Conservation (phyloP, 1,140 invertebrate genomes). For the Aphis gossypii region DNA sequence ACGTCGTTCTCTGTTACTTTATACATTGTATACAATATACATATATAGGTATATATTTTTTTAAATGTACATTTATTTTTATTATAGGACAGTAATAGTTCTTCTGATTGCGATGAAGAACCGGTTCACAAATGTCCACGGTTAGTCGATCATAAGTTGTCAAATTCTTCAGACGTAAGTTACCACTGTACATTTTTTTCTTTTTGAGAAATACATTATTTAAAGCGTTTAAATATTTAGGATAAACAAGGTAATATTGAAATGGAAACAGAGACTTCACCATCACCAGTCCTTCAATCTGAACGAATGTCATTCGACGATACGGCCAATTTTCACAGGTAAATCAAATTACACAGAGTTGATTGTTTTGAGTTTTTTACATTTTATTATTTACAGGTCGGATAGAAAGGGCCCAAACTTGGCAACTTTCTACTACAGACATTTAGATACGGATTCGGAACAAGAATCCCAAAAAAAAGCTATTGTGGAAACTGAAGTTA, state of each 20-base stretch:
- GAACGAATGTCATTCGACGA: constrained; percentile 56
- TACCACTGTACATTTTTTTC: background rate
- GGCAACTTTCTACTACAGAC: constrained; percentile 83
- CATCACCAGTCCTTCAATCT: constrained; percentile 30
- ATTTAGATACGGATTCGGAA: constrained; percentile 84
- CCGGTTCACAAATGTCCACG: constrained; percentile 74
- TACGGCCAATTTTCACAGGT: constrained; percentile 54
- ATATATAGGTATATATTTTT: background rate
- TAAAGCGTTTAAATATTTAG: background rate
- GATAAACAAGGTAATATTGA: background rate
- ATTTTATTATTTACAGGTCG: constrained; percentile 65
- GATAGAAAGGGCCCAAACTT: constrained; percentile 80
- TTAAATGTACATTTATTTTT: background rate
- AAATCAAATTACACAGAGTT: background rate
- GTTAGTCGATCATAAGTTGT: constrained; percentile 63
- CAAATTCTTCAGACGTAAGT: background rate
- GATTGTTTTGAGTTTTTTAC: constrained; percentile 28
- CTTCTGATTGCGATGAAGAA: constrained; percentile 72
- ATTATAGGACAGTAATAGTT: constrained; percentile 44
- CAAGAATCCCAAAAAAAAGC: constrained; percentile 62
- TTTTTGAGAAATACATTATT: background rate
- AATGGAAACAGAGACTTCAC: constrained; percentile 50
- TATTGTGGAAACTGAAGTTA: constrained; percentile 65
- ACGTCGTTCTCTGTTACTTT: background rate
- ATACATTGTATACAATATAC: background rate